Evolutionary conservation across 2,888 invertebrate genomes (phyloP), one percentile per base, ranked within the genome.

Genomic region (Sericinus montela): DNA sequence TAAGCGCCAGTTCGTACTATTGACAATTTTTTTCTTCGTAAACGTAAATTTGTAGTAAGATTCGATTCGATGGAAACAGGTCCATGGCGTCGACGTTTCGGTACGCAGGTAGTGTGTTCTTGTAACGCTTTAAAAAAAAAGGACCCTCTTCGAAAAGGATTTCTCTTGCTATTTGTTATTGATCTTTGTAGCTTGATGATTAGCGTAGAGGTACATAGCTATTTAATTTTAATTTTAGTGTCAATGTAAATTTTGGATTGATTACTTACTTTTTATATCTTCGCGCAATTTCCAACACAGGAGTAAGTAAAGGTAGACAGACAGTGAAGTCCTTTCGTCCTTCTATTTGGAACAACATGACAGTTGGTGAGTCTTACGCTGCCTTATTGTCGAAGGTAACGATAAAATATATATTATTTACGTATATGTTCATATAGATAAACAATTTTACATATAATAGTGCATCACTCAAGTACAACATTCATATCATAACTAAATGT

Each of bases 11-110:
- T 40, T 45, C 65, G 60, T 46, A 55, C 69, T 75, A 75, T 75
- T 75, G 68, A 67, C 56, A 54, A 72, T 74, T 82, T 78, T 74
- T 75, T 60, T 55, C 34, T 50, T 34, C n/a, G 43, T 64, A 63
- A 56, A 56, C 81, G 77, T 84, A 83, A 68, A 65, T 69, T 73
- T 69, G 79, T 85, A 86, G 85, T 84, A 85, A 69, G 57, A 67
- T 62, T 61, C 67, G 63, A n/a, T n/a, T n/a, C n/a, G 55, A 62
- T 63, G 45, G 63, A 60, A 69, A 72, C 70, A 71, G 73, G 74
- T 73, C 62, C 56, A 39, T 45, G 47, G 58, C 61, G 67, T 65
- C 51, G 62, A 62, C 60, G 60, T 58, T 51, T 51, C 39, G 52
- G 55, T 54, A 53, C 59, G 67, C 84, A 85, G 85, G 85, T 85